Percentiles rank a stretch among this genome's conserved stretches.
Evolutionary conservation across 2,888 invertebrate species (phyloP).

Genomic region (Dynastes tityus): DNA sequence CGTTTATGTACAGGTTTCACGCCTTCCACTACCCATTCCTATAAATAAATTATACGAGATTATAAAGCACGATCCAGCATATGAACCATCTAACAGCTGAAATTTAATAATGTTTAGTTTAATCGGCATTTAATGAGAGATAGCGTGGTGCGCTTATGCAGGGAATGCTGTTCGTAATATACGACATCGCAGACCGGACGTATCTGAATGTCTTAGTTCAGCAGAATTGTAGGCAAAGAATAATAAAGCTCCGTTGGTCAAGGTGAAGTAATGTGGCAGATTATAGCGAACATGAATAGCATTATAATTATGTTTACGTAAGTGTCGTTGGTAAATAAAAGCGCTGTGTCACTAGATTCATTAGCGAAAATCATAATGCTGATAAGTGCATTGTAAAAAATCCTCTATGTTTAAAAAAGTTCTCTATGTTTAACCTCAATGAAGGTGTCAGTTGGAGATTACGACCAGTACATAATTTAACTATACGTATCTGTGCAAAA

Average conservation of each 20-base stretch:
- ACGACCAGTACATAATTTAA: too few species aligned
- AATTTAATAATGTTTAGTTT: conserved; percentile 5
- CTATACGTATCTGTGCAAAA: too few species aligned
- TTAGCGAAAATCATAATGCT: too few species aligned
- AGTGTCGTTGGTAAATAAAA: too few species aligned
- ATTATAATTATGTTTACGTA: too few species aligned
- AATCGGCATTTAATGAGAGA: conserved; percentile 12
- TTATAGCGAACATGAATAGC: background rate
- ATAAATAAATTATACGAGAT: conserved; percentile 15
- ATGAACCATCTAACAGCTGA: background rate
- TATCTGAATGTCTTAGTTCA: background rate
- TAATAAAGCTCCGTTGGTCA: background rate
- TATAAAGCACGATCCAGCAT: background rate
- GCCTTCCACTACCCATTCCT: background rate
- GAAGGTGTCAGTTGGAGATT: too few species aligned
- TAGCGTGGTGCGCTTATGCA: background rate
- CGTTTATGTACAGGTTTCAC: conserved; percentile 3
- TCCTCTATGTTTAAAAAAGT: too few species aligned
- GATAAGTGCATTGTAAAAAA: too few species aligned
- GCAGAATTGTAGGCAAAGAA: background rate
- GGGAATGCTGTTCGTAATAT: conserved; percentile 1
- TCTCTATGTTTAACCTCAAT: too few species aligned
- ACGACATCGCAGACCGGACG: background rate
- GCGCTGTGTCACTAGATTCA: too few species aligned
- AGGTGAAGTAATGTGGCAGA: background rate